Base-by-base conservation (phyloP, 2,113 vertebrate genomes). In the Lepus americanus region DNA sequence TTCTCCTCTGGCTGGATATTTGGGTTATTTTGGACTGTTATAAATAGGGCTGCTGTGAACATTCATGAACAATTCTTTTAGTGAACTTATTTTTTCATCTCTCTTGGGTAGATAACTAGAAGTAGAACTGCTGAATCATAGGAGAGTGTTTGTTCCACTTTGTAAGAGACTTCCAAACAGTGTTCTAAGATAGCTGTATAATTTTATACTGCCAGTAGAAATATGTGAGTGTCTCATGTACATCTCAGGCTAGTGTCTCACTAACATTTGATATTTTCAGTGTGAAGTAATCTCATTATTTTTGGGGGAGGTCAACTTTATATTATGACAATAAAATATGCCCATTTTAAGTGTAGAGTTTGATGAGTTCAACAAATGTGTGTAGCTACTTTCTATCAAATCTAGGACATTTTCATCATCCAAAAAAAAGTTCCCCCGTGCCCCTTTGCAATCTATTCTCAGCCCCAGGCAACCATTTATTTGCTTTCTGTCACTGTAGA, bases 131-230 rank as follows among this genome's bases (percentile, higher is more conserved):
- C n/a, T 66, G 2, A 19, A 25, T 89, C 79, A 79, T 13, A 92
- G 5, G 23, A 85, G 67, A 53, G 83, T 33, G 73, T 73, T 53
- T 90, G n/a, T 87, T 95, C 91, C 61, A 91, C 53, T 84, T 91
- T 73, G 53, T 83, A 79, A 87, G 64, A 72, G 81, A 91, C 36
- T 74, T 44, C 44, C 64, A 74, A 44, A 72, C 9, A n/a, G 49
- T 73, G 87, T 87, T 88, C 13, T 12, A 73, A 93, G 84, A 89
- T 89, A 67, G 33, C 55, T 78, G 53, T 72, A 64, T 82, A 77
- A 77, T 77, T 87, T 85, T 89, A 89, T 51, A 69, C 23, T 87
- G n/a, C 31, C 13, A 51, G 11, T 76, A 89, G 92, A 27, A 92
- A 69, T 29, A 88, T 51, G 36, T 74, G 74, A 77, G 51, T 79